Conservation (phyloP, 2,113 vertebrate species). For the Nestor notabilis region DNA sequence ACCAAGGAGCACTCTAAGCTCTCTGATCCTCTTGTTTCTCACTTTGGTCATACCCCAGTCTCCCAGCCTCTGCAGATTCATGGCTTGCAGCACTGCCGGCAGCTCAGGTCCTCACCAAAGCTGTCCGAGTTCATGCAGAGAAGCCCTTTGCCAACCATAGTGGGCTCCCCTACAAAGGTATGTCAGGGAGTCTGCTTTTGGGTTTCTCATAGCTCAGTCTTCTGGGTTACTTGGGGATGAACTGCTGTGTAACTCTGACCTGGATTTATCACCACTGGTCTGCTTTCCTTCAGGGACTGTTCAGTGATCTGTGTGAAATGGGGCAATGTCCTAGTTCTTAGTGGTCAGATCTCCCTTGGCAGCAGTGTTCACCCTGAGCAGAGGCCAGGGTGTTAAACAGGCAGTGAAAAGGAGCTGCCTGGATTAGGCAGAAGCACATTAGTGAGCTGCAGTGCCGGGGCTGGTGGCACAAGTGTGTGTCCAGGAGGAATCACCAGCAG, state of each 20-base stretch:
- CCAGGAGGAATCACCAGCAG: not conserved
- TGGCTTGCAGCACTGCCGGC: conserved; percentile 75
- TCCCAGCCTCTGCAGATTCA: conserved; percentile 69
- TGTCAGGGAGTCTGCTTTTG: not conserved
- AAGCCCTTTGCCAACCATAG: conserved; percentile 91
- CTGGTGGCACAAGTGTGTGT: not conserved
- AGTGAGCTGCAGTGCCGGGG: not conserved
- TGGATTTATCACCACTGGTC: not conserved
- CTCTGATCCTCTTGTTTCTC: conserved; percentile 84
- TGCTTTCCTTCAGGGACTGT: not conserved
- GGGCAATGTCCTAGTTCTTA: not conserved
- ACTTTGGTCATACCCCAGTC: conserved; percentile 48
- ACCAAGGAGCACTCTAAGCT: conserved; percentile 92
- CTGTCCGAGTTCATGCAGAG: conserved; percentile 94
- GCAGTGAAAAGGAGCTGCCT: not conserved
- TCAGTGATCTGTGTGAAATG: not conserved
- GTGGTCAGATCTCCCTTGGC: not conserved
- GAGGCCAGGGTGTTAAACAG: not conserved
- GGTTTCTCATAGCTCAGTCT: not conserved
- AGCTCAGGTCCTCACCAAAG: conserved; percentile 89
- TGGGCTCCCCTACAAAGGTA: conserved; percentile 95
- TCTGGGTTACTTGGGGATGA: not conserved
- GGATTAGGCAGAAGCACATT: not conserved
- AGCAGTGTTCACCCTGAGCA: not conserved
- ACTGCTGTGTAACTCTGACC: not conserved